Evolutionary conservation across 2,797 vertebrate genomes (phyloP).

Genomic region (Hippocampus kuda): DNA sequence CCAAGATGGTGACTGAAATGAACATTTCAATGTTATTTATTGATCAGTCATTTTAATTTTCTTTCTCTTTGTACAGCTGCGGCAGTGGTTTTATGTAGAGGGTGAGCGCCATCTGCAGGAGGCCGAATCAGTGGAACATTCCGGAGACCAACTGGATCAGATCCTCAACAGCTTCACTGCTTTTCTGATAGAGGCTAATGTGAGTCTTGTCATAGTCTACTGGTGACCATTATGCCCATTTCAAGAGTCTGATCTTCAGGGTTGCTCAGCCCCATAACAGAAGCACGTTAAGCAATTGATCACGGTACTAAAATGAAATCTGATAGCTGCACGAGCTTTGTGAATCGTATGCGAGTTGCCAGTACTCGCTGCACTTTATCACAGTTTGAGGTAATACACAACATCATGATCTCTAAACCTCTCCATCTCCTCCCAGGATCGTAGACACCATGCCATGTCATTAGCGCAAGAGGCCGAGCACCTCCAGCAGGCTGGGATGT

Average conservation of each 20-base stretch:
- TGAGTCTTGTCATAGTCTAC: slow-evolving; percentile 42
- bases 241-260: background rate
- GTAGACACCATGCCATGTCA: slow-evolving; percentile 68
- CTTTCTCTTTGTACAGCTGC: slow-evolving; percentile 61
- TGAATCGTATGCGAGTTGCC: background rate
- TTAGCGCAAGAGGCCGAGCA: slow-evolving; percentile 74
- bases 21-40: background rate
- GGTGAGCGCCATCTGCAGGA: slow-evolving; percentile 69
- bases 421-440: slow-evolving; percentile 64
- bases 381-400: background rate
- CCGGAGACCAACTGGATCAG: slow-evolving; percentile 61
- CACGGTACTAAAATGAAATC: background rate
- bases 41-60: background rate
- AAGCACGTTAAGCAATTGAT: background rate
- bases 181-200: slow-evolving; percentile 80
- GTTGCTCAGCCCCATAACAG: background rate
- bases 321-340: background rate
- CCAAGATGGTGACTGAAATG: background rate
- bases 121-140: slow-evolving; percentile 61
- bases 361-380: background rate
- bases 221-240: background rate
- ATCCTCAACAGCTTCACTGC: slow-evolving; percentile 65
- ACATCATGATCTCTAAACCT: background rate
- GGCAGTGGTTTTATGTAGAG: slow-evolving; percentile 76
- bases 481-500: slow-evolving; percentile 42